Evolutionary conservation across 2,797 vertebrate genomes (phyloP).

Genomic region (Paramormyrops hopkinsi): DNA sequence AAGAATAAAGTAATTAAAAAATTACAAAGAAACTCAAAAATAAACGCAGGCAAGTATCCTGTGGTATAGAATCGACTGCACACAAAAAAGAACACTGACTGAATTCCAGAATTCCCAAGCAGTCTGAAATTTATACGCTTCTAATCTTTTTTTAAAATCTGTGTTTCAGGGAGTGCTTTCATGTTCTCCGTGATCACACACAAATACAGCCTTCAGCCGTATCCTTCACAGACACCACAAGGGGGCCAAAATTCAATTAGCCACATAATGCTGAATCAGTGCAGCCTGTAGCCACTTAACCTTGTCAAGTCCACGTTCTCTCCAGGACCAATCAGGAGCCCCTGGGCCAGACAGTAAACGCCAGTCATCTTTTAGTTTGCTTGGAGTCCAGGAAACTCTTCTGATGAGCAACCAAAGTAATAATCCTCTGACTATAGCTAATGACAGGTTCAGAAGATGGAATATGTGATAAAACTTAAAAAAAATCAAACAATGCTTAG

Average conservation of each 20-base stretch:
- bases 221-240: background rate
- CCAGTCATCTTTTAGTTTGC: constrained; percentile 14
- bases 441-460: constrained; percentile 6
- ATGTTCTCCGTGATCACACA: constrained; percentile 11
- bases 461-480: background rate
- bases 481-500: background rate
- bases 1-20: background rate
- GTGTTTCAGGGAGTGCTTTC: background rate
- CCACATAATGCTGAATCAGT: constrained; percentile 12
- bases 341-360: background rate
- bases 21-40: background rate
- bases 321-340: background rate
- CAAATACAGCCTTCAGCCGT: constrained; percentile 3
- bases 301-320: background rate
- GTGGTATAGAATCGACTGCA: background rate
- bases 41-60: background rate
- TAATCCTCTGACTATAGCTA: constrained; percentile 15
- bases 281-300: background rate
- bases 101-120: background rate
- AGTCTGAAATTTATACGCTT: background rate
- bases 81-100: background rate
- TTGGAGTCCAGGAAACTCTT: background rate
- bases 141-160: background rate
- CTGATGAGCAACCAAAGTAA: constrained; percentile 6
- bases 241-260: constrained; percentile 19